Evolutionary conservation across 2,888 invertebrate genomes (phyloP), one percentile per base, ranked within the genome.

Genomic region (Lamproptera curius): DNA sequence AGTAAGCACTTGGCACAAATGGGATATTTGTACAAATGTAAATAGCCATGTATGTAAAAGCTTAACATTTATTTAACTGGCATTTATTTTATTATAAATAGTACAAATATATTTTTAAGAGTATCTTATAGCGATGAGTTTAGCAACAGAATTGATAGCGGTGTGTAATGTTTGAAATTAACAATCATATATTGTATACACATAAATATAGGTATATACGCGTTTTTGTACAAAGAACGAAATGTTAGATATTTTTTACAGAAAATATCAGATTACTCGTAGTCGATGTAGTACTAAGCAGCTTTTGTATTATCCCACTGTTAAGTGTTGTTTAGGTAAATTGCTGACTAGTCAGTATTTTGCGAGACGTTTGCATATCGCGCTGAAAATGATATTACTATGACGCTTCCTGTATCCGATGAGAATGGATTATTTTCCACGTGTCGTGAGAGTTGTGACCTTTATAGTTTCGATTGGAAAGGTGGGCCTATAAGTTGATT

Each of bases 101-200:
- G 85, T 85, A 85, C 85, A 85, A 85, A 85, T 77, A 65, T 78
- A 79, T 75, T 63, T 68, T 69, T 83, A 82, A 82, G 81, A 58
- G 47, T 58, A 54, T 63, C 61, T 55, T 52, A 52, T 58, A 52
- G 53, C 44, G 53, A 45, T 26, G 46, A 34, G 58, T 53, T 58
- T 59, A 51, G 46, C 37, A 41, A 40, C 31, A 47, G 42, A 16
- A 23, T 59, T 61, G 2, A 64, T 59, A 63, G 60, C 62, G 62
- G 61, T 59, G 55, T 76, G 75, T 76, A 75, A 28, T 66, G 73
- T 73, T 71, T 65, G 60, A 67, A 61, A 63, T 77, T 74, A 73
- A 66, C 67, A 67, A 55, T 66, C 72, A 72, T 74, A 59, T 70
- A 69, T 64, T 62, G 15, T 16, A 28, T 26, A 16, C 26, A 36